Percentiles rank a stretch among this genome's conserved stretches.
Conservation (phyloP, 2,113 vertebrate species). For the Strix aluco region DNA sequence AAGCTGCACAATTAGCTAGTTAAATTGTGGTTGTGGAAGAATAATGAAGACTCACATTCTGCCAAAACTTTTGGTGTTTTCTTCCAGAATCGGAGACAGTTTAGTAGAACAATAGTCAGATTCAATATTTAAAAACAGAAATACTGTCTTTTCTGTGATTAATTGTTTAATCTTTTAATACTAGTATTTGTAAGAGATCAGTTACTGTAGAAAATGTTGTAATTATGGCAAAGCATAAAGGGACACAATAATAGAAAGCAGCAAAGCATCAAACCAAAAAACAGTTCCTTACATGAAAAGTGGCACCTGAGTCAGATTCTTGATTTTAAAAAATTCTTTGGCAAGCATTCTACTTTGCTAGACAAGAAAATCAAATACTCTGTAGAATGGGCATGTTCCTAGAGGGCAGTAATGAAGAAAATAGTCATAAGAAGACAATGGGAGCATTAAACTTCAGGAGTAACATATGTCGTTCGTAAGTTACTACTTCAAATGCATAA, state of each 20-base stretch:
- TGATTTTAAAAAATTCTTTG: neutral
- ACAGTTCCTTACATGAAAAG: neutral
- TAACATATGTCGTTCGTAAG: neutral
- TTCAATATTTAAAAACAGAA: neutral
- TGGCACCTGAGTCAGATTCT: neutral
- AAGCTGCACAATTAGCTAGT: neutral
- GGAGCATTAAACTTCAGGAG: neutral
- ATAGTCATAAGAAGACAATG: neutral
- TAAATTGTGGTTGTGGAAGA: neutral
- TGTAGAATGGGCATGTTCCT: neutral
- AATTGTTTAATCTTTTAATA: neutral
- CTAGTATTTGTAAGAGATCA: neutral
- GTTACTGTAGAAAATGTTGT: neutral
- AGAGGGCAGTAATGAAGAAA: neutral
- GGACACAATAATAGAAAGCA: neutral
- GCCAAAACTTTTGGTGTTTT: neutral
- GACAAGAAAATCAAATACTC: neutral
- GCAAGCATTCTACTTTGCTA: neutral
- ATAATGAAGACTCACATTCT: neutral
- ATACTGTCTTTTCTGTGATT: neutral
- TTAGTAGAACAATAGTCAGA: neutral
- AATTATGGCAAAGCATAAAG: neutral
- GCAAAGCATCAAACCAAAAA: neutral
- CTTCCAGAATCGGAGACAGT: neutral
- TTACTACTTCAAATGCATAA: neutral